Percentiles rank a stretch among this genome's conserved stretches.
Conservation (phyloP, 2,113 vertebrate species). For the Nyctereutes procyonoides region DNA sequence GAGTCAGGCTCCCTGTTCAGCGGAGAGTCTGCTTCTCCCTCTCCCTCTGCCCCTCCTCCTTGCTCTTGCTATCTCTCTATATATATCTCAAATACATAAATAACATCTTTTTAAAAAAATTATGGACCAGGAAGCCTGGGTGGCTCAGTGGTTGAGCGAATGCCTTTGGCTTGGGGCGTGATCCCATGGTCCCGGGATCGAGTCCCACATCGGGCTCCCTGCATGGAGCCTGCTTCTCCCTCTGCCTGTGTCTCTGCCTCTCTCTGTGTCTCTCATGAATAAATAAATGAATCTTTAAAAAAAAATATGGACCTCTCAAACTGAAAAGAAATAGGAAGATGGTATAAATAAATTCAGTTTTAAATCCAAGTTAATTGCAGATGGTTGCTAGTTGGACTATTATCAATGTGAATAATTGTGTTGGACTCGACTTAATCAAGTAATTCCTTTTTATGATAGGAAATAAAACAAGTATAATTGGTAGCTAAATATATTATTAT, state of each 20-base stretch:
- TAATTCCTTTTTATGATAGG: conserved; percentile 46
- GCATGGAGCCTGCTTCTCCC: too few species aligned
- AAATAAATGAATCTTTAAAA: background rate
- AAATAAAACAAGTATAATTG: conserved; percentile 50
- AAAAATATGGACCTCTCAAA: background rate
- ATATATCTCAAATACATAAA: too few species aligned
- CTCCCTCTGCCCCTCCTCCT: background rate
- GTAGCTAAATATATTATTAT: conserved; percentile 42
- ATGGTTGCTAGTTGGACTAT: conserved; percentile 14
- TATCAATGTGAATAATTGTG: background rate
- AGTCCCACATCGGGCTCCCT: too few species aligned
- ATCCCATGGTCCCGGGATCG: too few species aligned
- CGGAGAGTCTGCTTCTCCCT: background rate
- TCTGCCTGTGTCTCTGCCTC: background rate
- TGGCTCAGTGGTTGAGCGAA: too few species aligned
- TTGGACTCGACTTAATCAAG: conserved; percentile 1
- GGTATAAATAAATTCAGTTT: conserved; percentile 54
- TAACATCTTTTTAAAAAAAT: too few species aligned
- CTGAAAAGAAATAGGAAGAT: conserved; percentile 44
- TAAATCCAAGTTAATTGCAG: conserved; percentile 36
- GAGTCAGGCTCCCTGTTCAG: background rate
- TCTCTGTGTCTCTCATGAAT: background rate
- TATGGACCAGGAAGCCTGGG: too few species aligned
- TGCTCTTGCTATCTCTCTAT: too few species aligned
- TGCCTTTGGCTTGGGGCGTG: too few species aligned